Evolutionary conservation across 1,140 invertebrate genomes (phyloP), one percentile per base, ranked within the genome.

Genomic region (Bombus affinis): DNA sequence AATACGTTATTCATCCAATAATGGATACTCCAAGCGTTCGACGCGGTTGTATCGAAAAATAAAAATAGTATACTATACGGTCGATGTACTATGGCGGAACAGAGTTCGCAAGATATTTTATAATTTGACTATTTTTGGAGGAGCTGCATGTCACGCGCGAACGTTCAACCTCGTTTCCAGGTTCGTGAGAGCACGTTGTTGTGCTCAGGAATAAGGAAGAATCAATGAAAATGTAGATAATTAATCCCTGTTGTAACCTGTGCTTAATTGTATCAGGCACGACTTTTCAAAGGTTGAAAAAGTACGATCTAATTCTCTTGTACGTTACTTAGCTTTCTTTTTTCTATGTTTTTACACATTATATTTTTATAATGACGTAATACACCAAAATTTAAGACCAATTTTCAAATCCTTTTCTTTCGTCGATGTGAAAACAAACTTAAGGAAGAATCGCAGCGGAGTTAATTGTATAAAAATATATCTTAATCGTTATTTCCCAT

Each of bases 1-100:
- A 62, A 80, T 80, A 72, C 77, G 42, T 79, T 84, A 80, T 85
- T 72, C 35, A 32, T 32, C 28, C 76, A 73, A 80, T 85, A 80
- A 85, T 72, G 76, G 68, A 85, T 71, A 80, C 53, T 73, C 53
- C 32, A 44, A 57, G 70, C 86, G 73, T 77, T 68, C 37, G 18
- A 68, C 44, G 81, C 37, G 78, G 74, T 59, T 62, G 81, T 57
- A 57, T 62, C 59, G 73, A 57, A 81, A 70, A 88, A 59, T 8
- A 37, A 6, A 53, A 12, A 15, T 15, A n/a, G 10, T 5, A 13
- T 3, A 47, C 3, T 2, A 5, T 9, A n/a, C 25, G 12, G 28
- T 22, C 15, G 35, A 53, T 53, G 25, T 13, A 12, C 3, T 15
- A 5, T 1, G 6, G 44, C 2, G 68, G 15, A 35, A 47, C 18